These are phyloP conservation scores for Pachycephus smyrnensis DNA, from an alignment of 2,888 invertebrate genomes.

Conservation along the genomic window DNA sequence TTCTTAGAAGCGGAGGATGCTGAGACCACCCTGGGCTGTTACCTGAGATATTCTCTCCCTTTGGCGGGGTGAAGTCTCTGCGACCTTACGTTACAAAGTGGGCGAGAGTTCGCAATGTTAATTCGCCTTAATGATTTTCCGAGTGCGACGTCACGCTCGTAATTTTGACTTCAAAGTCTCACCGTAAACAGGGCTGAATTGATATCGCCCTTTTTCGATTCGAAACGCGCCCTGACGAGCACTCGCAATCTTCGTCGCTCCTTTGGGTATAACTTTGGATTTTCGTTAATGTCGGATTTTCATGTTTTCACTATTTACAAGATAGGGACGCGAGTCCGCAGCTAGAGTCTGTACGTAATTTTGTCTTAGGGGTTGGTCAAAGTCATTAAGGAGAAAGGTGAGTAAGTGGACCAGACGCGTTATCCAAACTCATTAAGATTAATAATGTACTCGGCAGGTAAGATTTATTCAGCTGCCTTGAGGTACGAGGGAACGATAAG, in stretches of 20 bases:
- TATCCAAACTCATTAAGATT: background rate
- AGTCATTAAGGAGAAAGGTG: background rate
- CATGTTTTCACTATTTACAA: background rate
- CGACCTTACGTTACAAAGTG: background rate
- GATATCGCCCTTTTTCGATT: background rate
- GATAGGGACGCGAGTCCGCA: no score
- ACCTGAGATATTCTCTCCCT: background rate
- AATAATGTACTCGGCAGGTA: background rate
- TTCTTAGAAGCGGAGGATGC: background rate
- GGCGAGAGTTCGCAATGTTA: background rate
- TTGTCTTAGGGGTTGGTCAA: background rate
- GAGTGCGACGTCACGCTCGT: background rate
- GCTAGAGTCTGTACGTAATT: no score
- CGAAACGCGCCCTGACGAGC: background rate
- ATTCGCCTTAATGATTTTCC: background rate
- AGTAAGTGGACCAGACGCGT: background rate
- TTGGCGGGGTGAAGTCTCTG: background rate
- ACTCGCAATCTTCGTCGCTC: background rate
- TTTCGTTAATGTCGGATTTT: background rate
- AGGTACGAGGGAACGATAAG: background rate
- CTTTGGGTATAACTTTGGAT: background rate
- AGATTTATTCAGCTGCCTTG: background rate
- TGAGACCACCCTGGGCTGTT: background rate
- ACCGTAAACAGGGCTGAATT: background rate
- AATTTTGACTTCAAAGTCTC: background rate